Base-by-base conservation (phyloP, 2,888 invertebrate species). In the Lasioglossum figueresi region DNA sequence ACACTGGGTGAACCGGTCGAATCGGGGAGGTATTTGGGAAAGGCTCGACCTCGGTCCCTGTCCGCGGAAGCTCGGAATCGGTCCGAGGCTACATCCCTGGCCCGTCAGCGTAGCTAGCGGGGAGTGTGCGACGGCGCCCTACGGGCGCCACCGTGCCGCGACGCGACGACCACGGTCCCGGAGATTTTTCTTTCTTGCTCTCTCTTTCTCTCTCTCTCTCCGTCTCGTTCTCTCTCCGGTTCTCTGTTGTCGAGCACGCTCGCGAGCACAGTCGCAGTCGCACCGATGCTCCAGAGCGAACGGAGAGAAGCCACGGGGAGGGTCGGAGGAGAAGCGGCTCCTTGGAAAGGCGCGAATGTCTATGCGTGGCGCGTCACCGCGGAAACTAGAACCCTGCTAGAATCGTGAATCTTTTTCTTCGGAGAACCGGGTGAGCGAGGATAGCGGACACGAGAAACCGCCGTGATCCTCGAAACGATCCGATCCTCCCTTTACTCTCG, bases 71-170 rank as follows among this genome's bases (percentile, higher is more conserved):
- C 48, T 34, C 52, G 3, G 43, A 43, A 76, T 76, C 77, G 72
- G 72, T 59, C 71, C 40, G 63, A 43, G 68, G 52, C 12, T 89
- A 91, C 89, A 90, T 83, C 31, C 86, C 88, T 88, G 90, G 75
- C 85, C n/a, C 52, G 88, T 90, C 89, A 88, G 89, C 85, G 88
- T 89, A 87, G 88, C 89, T 84, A 90, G 91, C 89, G 87, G 91
- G 91, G 90, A 91, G 90, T 87, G 91, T 89, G 91, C 91, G 91
- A 90, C 92, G 93, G 93, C 93, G 93, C 91, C 92, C 91, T 89
- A 82, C 87, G 92, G 94, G 94, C 94, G 94, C 94, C 94, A 93
- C 90, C 81, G 88, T 93, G 94, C 94, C 94, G 94, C 63, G 63
- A 63, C 63, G 31, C 92, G 91, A 85, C 92, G 90, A 88, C 79